Percentiles rank a stretch among this genome's conserved stretches.
These are phyloP conservation scores for Trididemnum nubilum DNA, from an alignment of 23 tunicate genomes.

Conservation along the genomic window DNA sequence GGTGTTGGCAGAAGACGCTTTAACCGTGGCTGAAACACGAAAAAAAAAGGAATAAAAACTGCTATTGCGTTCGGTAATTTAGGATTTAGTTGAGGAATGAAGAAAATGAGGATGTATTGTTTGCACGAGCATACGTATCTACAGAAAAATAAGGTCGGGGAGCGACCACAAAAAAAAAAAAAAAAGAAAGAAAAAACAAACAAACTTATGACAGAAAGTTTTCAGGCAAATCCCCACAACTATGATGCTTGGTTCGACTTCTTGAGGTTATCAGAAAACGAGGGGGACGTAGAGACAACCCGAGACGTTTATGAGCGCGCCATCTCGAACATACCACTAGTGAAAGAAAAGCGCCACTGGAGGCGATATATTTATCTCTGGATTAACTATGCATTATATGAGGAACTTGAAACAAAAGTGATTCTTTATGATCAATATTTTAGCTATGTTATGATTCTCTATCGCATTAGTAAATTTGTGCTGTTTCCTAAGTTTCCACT, in stretches of 20 bases:
- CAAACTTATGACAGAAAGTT: too few relatives aligned
- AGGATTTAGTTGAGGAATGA: too few relatives aligned
- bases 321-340: conserved; percentile 73
- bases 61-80: too few relatives aligned
- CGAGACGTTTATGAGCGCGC: conserved; percentile 94
- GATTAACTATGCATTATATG: conserved; percentile 94
- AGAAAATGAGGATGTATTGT: too few relatives aligned
- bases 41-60: too few relatives aligned
- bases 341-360: conserved; percentile 82
- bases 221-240: conserved; percentile 75
- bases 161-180: too few relatives aligned
- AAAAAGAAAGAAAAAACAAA: too few relatives aligned
- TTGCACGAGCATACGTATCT: too few relatives aligned
- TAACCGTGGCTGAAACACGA: too few relatives aligned
- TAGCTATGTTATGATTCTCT: background rate
- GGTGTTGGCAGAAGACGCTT: too few relatives aligned
- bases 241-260: conserved; percentile 99
- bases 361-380: conserved; percentile 93
- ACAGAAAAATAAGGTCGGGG: too few relatives aligned
- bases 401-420: conserved; percentile 76
- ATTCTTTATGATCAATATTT: background rate
- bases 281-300: conserved; percentile 72
- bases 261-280: conserved; percentile 83
- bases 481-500: background rate
- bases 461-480: background rate